A percentile compares a stretch with the other conserved stretches of the same genome.
phyloP scores from a whole-genome alignment of 2,797 vertebrate species.

The Gila robusta region DNA sequence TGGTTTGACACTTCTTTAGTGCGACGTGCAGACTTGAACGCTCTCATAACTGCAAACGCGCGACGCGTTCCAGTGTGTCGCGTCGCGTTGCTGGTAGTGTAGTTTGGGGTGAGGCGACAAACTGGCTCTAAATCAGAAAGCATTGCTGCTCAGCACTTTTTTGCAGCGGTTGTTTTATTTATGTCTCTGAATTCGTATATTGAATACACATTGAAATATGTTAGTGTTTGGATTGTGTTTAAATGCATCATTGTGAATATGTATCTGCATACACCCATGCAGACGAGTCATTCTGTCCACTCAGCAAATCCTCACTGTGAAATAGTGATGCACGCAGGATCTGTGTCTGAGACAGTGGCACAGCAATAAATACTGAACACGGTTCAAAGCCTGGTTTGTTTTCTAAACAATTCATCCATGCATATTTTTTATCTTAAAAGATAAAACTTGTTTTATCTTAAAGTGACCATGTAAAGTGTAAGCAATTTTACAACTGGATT shows the following conservation, averaged over 20 bases:
- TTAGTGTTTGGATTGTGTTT: neutral
- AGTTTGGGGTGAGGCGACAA: neutral
- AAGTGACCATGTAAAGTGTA: no score
- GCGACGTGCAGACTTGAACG: neutral
- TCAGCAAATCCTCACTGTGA: conserved; percentile 19
- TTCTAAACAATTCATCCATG: no score
- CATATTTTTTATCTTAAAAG: no score
- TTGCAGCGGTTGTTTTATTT: neutral
- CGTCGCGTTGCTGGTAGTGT: neutral
- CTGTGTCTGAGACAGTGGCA: conserved; percentile 7
- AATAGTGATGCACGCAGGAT: conserved; percentile 9
- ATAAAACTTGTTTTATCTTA: no score
- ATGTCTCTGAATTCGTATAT: neutral
- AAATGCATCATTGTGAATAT: conserved; percentile 5
- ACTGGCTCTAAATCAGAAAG: neutral
- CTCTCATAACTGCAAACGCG: neutral
- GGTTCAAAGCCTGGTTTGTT: no score
- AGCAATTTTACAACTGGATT: no score
- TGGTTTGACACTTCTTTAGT: neutral
- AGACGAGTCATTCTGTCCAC: conserved; percentile 6
- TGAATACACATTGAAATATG: neutral
- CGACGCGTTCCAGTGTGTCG: neutral
- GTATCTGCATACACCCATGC: conserved; percentile 29
- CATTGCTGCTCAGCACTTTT: neutral
- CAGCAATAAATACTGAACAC: neutral